Conservation (phyloP, 2,113 vertebrate genomes). For the Machaerirhynchus nigripectus region DNA sequence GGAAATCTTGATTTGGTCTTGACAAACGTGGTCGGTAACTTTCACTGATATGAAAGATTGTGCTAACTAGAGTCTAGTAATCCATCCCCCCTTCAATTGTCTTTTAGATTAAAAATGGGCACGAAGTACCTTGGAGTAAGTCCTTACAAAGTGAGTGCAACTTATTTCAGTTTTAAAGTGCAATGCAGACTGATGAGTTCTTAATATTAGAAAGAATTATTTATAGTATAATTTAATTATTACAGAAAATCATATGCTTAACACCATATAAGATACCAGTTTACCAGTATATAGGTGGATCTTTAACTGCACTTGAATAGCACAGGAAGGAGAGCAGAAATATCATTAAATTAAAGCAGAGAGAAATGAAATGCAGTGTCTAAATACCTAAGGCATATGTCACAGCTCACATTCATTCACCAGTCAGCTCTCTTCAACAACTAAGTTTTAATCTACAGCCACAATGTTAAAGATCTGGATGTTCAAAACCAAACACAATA, state of each 20-base stretch:
- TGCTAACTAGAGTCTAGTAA: neutral
- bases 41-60: neutral
- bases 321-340: neutral
- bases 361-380: neutral
- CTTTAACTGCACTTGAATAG: neutral
- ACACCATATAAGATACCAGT: fast-evolving
- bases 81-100: neutral
- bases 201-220: slow-evolving; percentile 25
- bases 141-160: neutral
- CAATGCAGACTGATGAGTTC: neutral
- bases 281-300: neutral
- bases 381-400: neutral
- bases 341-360: neutral
- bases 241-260: neutral
- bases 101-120: neutral
- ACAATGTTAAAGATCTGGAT: neutral
- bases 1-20: neutral
- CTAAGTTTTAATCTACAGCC: neutral
- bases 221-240: neutral
- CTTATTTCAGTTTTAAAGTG: neutral
- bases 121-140: neutral
- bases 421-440: neutral
- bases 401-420: neutral
- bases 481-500: slow-evolving; percentile 19
- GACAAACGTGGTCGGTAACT: neutral